phyloP scores from a whole-genome alignment of 1,140 invertebrate species.

The Brachionus plicatilis region DNA sequence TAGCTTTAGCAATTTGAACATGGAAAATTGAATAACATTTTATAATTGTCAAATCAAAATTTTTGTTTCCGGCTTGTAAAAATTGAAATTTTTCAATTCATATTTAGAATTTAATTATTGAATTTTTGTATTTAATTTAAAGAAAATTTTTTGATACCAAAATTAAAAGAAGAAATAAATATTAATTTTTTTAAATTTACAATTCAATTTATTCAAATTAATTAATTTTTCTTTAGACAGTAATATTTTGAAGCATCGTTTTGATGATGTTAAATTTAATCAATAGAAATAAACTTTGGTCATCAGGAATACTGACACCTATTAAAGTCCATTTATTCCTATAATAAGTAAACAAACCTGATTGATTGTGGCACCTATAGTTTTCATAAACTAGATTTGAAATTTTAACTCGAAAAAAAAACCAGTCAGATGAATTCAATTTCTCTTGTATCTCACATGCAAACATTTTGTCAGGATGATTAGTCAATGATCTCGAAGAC shows the following conservation, averaged over 20 bases:
- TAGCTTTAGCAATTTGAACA: neutral
- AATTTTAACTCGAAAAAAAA: neutral
- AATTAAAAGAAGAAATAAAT: neutral
- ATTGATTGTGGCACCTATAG: neutral
- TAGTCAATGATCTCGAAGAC: neutral
- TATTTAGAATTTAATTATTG: neutral
- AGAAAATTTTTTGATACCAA: neutral
- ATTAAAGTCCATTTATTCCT: neutral
- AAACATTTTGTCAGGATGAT: slow-evolving; percentile 7
- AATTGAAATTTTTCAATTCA: neutral
- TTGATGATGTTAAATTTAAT: neutral
- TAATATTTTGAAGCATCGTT: neutral
- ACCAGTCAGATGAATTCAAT: neutral
- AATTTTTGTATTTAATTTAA: neutral
- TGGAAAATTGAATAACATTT: neutral
- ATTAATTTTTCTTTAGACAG: neutral
- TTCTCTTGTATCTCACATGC: neutral
- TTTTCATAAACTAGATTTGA: neutral
- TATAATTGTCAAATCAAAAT: no score
- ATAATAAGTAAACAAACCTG: neutral
- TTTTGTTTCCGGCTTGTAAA: neutral
- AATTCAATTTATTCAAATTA: neutral
- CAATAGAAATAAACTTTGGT: neutral
- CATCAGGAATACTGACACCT: neutral
- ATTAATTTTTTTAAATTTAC: neutral